phyloP scores from a whole-genome alignment of 2,888 invertebrate species.

The Romanomermis culicivorax region DNA sequence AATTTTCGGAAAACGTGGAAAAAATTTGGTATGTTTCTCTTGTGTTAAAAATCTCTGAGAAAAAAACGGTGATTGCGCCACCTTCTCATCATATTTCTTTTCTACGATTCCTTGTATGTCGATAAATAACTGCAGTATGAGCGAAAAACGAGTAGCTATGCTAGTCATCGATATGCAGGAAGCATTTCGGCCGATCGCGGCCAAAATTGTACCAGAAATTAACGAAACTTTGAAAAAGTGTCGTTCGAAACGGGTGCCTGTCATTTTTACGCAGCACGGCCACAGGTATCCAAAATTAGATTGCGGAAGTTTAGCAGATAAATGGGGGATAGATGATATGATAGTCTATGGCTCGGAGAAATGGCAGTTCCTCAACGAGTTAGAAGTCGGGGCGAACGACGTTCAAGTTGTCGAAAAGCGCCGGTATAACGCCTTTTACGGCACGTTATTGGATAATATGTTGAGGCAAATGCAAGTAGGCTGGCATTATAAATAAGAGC shows the following conservation, averaged over 20 bases:
- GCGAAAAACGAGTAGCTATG: background rate
- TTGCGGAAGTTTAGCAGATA: conserved; percentile 2
- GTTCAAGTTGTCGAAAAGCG: conserved; percentile 9
- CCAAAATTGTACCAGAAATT: background rate
- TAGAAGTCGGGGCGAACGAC: conserved; percentile 4
- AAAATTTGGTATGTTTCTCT: no score
- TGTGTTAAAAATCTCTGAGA: no score
- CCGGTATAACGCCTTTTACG: conserved; percentile 11
- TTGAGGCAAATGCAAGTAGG: conserved; percentile 6
- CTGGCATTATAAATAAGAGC: no score
- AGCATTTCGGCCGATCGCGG: background rate
- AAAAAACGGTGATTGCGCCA: no score
- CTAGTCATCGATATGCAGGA: conserved; percentile 11
- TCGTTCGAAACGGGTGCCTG: conserved; percentile 7
- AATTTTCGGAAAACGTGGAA: no score
- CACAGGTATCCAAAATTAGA: conserved; percentile 9
- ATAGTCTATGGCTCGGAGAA: conserved; percentile 1
- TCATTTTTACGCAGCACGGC: conserved; percentile 11
- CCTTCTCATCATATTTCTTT: no score
- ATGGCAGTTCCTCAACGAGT: conserved; percentile 8
- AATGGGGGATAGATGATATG: conserved; percentile 5
- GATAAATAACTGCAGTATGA: background rate
- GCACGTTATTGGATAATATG: conserved; percentile 8
- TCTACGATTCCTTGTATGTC: background rate
- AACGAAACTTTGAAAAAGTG: conserved; percentile 1